phyloP scores from a whole-genome alignment of 2,797 vertebrate species.

The Alectoris magna region DNA sequence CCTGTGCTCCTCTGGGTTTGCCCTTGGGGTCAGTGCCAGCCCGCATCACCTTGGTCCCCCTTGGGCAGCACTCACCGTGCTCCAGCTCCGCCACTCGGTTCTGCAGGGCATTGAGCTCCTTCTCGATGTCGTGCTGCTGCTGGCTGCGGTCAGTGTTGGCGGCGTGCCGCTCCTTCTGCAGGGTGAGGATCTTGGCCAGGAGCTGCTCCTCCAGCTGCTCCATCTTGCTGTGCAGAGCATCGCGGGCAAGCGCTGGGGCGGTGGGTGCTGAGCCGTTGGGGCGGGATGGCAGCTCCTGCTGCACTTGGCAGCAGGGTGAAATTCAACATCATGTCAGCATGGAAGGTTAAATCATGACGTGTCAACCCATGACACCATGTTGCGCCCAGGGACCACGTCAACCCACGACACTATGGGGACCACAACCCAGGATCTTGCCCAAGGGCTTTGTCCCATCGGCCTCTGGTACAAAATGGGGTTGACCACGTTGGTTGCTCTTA shows the following conservation, averaged over 20 bases:
- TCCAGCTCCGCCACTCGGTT: slow-evolving; percentile 89
- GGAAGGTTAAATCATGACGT: not conserved
- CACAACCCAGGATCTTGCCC: not conserved
- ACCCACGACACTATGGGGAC: not conserved
- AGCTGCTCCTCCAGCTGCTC: slow-evolving; percentile 93
- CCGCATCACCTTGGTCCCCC: rapidly evolving
- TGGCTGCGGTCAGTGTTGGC: slow-evolving; percentile 84
- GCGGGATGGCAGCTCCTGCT: slow-evolving; percentile 89
- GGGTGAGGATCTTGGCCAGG: slow-evolving; percentile 90
- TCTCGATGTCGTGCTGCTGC: slow-evolving; percentile 88
- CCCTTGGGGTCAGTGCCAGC: rapidly evolving
- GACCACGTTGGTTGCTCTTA: not conserved
- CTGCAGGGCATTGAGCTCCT: slow-evolving; percentile 87
- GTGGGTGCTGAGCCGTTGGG: slow-evolving; percentile 73
- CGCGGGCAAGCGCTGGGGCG: not conserved
- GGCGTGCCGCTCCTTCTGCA: slow-evolving; percentile 90
- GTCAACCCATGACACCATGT: not conserved
- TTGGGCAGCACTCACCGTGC: slow-evolving; percentile 79
- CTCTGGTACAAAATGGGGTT: not conserved
- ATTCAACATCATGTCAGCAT: rapidly evolving
- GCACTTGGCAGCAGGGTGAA: not conserved
- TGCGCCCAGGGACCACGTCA: not conserved
- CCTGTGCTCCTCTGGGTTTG: not conserved
- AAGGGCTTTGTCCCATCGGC: not conserved
- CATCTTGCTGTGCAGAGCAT: slow-evolving; percentile 84